Percentiles rank a stretch among this genome's conserved stretches.
Conservation (phyloP, 1,140 invertebrate genomes). For the Copidosoma floridanum region DNA sequence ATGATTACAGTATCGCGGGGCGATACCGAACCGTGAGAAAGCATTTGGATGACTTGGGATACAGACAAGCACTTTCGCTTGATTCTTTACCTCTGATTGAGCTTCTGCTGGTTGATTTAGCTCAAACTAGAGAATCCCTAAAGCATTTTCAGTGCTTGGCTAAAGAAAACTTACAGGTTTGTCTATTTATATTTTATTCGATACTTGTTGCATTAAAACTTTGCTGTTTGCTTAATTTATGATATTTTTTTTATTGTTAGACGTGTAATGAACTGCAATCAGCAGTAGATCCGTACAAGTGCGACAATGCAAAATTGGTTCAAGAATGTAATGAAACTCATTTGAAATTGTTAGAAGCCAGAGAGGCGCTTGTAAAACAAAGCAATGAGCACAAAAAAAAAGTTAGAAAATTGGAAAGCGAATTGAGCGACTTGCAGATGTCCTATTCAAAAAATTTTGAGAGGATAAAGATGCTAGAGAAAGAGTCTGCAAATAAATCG, state of each 20-base stretch:
- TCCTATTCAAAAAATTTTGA: conserved; percentile 60
- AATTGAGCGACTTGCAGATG: conserved; percentile 61
- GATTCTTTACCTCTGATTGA: conserved; percentile 75
- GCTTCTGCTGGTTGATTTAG: conserved; percentile 70
- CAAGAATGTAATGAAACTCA: conserved; percentile 73
- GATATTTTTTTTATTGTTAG: conserved; percentile 36
- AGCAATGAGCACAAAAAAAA: conserved; percentile 63
- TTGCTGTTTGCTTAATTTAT: conserved; percentile 8
- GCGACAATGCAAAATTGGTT: conserved; percentile 68
- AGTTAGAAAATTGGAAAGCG: conserved; percentile 59
- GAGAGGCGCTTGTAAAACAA: conserved; percentile 63
- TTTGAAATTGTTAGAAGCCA: conserved; percentile 63
- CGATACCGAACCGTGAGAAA: conserved; percentile 60
- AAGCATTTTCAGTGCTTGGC: conserved; percentile 75
- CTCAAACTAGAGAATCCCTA: conserved; percentile 75
- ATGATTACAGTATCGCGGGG: conserved; percentile 44
- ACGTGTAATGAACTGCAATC: conserved; percentile 61
- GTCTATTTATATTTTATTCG: conserved; percentile 6
- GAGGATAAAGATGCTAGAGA: conserved; percentile 58
- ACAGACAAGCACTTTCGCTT: conserved; percentile 67
- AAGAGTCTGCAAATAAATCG: conserved; percentile 59
- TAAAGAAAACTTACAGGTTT: conserved; percentile 63
- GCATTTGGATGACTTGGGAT: conserved; percentile 70
- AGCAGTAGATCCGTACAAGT: conserved; percentile 67
- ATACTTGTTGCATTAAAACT: background rate